Evolutionary conservation across 2,113 vertebrate genomes (phyloP).

Genomic region (Trematocara zebra): DNA sequence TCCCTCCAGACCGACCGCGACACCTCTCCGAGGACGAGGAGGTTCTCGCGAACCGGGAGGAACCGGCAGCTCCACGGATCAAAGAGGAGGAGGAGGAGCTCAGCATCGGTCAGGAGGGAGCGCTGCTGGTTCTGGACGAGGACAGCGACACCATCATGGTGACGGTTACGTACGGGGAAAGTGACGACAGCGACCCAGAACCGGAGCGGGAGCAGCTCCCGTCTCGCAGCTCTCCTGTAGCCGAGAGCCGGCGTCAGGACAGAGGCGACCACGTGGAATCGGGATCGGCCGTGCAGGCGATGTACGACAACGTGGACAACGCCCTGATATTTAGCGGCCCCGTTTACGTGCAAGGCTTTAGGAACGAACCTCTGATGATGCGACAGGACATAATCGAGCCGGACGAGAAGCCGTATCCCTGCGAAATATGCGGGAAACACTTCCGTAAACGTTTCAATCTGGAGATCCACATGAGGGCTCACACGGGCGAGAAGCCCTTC

Average conservation of each 20-base stretch:
- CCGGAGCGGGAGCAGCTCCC: background rate
- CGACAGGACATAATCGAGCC: background rate
- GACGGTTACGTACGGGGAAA: background rate
- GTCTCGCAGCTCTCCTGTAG: background rate
- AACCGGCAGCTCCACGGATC: background rate
- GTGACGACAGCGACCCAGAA: background rate
- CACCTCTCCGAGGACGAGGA: background rate
- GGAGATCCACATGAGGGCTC: background rate
- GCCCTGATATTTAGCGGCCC: background rate
- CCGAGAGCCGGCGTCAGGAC: background rate
- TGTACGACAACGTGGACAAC: background rate
- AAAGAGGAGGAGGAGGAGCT: background rate
- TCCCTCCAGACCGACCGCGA: background rate
- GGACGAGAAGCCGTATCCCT: background rate
- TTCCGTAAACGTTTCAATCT: background rate
- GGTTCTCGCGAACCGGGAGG: background rate
- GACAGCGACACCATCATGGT: background rate
- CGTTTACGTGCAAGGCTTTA: background rate
- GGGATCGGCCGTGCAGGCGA: rapidly evolving
- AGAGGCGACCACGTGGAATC: rapidly evolving
- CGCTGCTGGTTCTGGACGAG: background rate
- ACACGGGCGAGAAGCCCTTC: background rate
- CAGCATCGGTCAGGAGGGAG: background rate
- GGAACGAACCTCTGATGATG: background rate
- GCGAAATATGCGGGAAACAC: background rate